Evolutionary conservation across 2,888 invertebrate species (phyloP), one percentile per base, ranked within the genome.

Genomic region (Cremastinae sp.): DNA sequence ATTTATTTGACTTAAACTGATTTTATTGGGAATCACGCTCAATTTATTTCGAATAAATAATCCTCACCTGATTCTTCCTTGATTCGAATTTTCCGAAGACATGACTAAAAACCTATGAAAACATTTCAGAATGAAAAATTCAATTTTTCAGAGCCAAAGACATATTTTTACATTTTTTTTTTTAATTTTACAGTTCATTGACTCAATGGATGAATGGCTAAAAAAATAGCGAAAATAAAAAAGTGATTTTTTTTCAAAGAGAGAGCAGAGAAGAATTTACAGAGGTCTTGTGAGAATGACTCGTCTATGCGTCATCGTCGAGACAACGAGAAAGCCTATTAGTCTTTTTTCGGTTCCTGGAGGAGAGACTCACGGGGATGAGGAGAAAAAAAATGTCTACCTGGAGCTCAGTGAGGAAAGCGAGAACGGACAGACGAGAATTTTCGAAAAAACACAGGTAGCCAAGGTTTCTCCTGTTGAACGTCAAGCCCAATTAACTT

Each of bases 401-500:
- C 58, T 51, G n/a, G 8, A 14, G 58, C 7, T 37, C 16, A 51
- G 28, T 22, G 51, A 12, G 7, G 12, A 22, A 43, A 47, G 47
- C 43, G 47, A 68, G 47, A 20, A 37, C 45, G 49, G 9, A 35
- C 12, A 12, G 35, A 8, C n/a, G 16, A 39, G 12, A 53, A 14
- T 55, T 45, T 41, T 41, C 39, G 39, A 18, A 39, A 62, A 18
- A 61, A 35, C 28, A 61, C 61, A 43, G 49, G 58, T 41, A 61
- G 68, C 49, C 68, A 18, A 39, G 56, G 56, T 56, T 74, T 5
- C 28, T 74, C 56, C 62, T 56, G 74, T 62, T 47, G 55, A 41
- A n/a, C 62, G 37, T 39, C 62, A 62, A 35, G 22, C 43, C 49
- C 62, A 68, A 74, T 74, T 62, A 69, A 41, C 37, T 59, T 65